Conservation (phyloP, 2,888 invertebrate species). For the Cryptocephalus primarius region DNA sequence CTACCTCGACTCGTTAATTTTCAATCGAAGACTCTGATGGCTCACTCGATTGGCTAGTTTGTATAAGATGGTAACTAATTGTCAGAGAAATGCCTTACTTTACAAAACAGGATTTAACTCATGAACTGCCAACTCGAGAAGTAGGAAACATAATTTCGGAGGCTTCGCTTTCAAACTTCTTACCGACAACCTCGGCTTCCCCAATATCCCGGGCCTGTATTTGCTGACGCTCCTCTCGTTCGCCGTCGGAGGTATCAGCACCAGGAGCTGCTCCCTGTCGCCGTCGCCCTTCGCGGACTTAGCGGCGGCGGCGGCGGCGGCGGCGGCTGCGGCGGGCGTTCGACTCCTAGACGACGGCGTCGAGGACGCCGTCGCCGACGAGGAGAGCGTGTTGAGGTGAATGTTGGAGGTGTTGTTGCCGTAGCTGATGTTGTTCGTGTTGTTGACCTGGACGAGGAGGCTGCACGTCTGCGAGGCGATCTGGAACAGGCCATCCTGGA, state of each 20-base stretch:
- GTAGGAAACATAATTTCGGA: too few relatives aligned
- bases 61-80: too few relatives aligned
- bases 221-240: conserved; percentile 14
- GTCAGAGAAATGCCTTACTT: too few relatives aligned
- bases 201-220: conserved; percentile 21
- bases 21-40: too few relatives aligned
- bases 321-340: conserved; percentile 5
- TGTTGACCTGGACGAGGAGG: conserved; percentile 64
- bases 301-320: conserved; percentile 4
- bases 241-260: conserved; percentile 44
- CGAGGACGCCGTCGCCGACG: background rate
- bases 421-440: conserved; percentile 63
- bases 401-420: conserved; percentile 53
- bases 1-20: too few relatives aligned
- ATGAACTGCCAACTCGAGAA: too few relatives aligned
- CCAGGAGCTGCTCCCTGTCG: conserved; percentile 39
- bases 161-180: conserved; percentile 21
- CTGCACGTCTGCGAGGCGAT: conserved; percentile 71
- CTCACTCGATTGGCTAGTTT: too few relatives aligned
- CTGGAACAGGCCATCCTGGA: conserved; percentile 67
- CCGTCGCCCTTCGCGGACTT: conserved; percentile 7
- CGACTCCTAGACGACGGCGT: conserved; percentile 4
- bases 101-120: too few relatives aligned
- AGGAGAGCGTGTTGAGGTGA: conserved; percentile 40
- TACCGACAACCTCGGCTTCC: conserved; percentile 51